Evolutionary conservation across 1,140 invertebrate species (phyloP), one percentile per base, ranked within the genome.

Genomic region (Hylaeus anthracinus): DNA sequence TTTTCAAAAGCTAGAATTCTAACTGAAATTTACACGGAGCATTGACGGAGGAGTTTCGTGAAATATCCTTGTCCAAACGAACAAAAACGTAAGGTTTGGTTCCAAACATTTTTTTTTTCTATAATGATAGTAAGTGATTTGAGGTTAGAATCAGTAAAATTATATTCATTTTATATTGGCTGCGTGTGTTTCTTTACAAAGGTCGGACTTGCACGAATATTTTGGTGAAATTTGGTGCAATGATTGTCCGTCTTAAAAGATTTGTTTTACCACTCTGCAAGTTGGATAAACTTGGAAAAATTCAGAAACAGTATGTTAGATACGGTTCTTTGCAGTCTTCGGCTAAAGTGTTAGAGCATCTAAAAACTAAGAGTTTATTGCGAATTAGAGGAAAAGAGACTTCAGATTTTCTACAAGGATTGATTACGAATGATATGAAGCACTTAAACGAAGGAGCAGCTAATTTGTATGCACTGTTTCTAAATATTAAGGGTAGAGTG

Each of bases 371-470:
- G 63, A 92, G 92, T 63, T 82, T 96, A 15, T 90, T 97, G 10
- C 92, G 94, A 79, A 90, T 97, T 6, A 90, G 93, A 61, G 97
- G 97, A 1, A 76, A 93, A 10, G 97, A 97, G 86, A 93, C 95
- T 10, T 92, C 94, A 9, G 90, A 93, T 14, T 97, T 97, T 89
- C 92, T 98, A 6, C 98, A 98, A 94, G 97, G 97, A 12, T 94
- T 98, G 5, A 96, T 98, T 45, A 98, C 98, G 1, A 98, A 98
- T 92, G 97, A 98, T 92, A 97, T 98, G 88, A 92, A 94, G 43
- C 96, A 97, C 90, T 93, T 98, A 56, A 93, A 95, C 53, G 92
- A 95, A 75, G 94, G 94, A 26, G 92, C 94, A 1, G 93, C 94
- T 1, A 95, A 95, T 78, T 96, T 98, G 75, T 98, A 97, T 88